Evolutionary conservation across 2,113 vertebrate genomes (phyloP), one percentile per base, ranked within the genome.

Genomic region (Apteryx owenii): DNA sequence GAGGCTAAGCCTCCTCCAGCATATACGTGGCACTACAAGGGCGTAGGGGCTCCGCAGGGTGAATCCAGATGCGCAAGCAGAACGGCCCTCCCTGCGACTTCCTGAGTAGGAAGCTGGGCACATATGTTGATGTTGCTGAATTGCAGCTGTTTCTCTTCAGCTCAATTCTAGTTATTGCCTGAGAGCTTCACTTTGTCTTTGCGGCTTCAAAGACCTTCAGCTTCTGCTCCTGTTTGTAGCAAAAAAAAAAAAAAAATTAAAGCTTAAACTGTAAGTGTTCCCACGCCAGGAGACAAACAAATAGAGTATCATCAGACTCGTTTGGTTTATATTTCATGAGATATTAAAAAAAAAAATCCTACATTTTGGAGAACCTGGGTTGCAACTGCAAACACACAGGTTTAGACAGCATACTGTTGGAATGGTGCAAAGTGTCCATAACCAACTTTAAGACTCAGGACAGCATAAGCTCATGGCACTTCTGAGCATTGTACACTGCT

Each of bases 121-220:
- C 2, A 7, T 61, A 73, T 89, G 81, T 86, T 54, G 86, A 14
- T 66, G 72, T 73, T 42, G 17, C 85, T 80, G 58, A 62, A 72
- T 81, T 17, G 36, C 95, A 95, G 96, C 64, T 95, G 93, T 93
- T 88, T 89, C 93, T 91, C 94, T 86, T 95, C 1, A 2, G 88
- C 76, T 79, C 53, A 5, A 72, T 88, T 95, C 93, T 81, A 9
- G 72, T 95, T 95, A 81, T 93, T 92, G 86, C 77, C 83, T 1
- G 0, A 86, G 46, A 83, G 51, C 80, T 83, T 58, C 50, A 5
- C 60, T 90, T 66, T 77, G 42, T 58, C 91, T 54, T 48, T 4
- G 42, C 4, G 2, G 75, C 90, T 91, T 95, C 95, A 95, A 92
- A 90, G 42, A 72, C 46, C 56, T 90, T 92, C 93, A 94, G 84